phyloP scores from a whole-genome alignment of 1,140 invertebrate genomes.

The Gonioctena quinquepunctata region DNA sequence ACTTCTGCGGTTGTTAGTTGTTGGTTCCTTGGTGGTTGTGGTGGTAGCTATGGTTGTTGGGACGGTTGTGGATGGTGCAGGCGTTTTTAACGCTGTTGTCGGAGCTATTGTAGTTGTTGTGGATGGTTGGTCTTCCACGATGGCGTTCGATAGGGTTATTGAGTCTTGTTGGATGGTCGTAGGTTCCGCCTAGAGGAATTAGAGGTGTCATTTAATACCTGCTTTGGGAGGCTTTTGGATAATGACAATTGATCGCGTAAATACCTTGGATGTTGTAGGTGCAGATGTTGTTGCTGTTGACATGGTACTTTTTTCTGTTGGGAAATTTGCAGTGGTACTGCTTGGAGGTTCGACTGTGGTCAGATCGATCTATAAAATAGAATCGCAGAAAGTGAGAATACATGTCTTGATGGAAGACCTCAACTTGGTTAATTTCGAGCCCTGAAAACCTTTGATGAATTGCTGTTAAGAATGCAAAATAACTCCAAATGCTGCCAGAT shows the following conservation, averaged over 20 bases:
- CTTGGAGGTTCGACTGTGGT: neutral
- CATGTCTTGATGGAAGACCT: no score
- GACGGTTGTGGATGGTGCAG: neutral
- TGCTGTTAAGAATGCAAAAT: no score
- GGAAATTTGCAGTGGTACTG: neutral
- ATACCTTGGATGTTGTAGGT: neutral
- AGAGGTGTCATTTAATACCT: no score
- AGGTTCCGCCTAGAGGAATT: neutral
- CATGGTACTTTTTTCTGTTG: neutral
- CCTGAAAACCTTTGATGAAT: no score
- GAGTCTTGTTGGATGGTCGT: neutral
- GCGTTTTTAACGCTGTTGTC: slow-evolving; percentile 28
- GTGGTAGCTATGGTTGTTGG: neutral
- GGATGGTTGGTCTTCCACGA: neutral
- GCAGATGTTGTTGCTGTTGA: neutral
- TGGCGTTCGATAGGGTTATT: slow-evolving; percentile 17
- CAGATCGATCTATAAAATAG: neutral
- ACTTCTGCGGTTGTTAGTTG: neutral
- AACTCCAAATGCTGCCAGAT: no score
- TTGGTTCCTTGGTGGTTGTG: neutral
- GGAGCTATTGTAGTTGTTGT: slow-evolving; percentile 41
- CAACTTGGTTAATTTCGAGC: no score
- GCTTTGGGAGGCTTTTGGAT: no score
- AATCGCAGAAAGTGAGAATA: no score
- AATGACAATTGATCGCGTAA: no score